Evolutionary conservation across 2,113 vertebrate genomes (phyloP).

Genomic region (Anarrhichthys ocellatus): DNA sequence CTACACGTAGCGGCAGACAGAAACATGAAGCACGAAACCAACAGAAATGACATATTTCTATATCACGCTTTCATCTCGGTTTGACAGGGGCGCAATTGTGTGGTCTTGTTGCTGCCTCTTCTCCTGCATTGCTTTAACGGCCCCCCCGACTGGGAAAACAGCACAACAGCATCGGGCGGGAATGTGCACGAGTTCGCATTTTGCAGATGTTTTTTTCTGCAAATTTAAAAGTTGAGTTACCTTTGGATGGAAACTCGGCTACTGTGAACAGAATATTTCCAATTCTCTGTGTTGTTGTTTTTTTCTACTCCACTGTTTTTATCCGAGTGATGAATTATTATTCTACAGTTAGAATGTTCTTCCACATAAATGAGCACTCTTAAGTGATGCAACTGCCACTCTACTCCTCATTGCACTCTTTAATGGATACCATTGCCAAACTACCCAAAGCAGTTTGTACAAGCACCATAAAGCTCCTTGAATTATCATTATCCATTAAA

Average conservation of each 20-base stretch:
- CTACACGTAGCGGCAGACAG: background rate
- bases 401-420: background rate
- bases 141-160: background rate
- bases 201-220: background rate
- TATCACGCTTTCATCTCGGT: background rate
- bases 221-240: too few species aligned
- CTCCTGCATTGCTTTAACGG: background rate
- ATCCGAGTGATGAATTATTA: background rate
- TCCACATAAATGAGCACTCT: background rate
- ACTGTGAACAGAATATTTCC: background rate
- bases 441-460: background rate
- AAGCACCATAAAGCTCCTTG: background rate
- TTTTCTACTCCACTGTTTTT: background rate
- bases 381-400: background rate
- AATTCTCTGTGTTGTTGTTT: background rate
- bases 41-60: background rate
- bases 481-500: rapidly evolving
- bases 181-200: background rate
- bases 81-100: too few species aligned
- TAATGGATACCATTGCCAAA: background rate
- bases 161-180: background rate
- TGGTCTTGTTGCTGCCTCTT: background rate
- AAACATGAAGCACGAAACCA: background rate
- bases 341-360: background rate
- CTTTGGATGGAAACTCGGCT: background rate